phyloP scores from a whole-genome alignment of 92 coral and sea anemone genomes.

The Parazoanthus atlanticus region DNA sequence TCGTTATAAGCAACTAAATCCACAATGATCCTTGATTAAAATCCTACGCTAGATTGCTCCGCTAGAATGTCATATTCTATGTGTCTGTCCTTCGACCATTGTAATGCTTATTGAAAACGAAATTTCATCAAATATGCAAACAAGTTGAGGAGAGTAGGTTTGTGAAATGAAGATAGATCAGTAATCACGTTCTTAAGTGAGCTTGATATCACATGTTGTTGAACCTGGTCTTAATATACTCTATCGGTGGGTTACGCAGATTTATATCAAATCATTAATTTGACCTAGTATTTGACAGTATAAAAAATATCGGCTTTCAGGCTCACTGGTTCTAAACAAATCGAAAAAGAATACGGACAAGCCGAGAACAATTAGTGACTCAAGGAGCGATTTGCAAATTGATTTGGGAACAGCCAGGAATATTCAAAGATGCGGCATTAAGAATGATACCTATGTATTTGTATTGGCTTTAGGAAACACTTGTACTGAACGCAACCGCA shows the following conservation, averaged over 20 bases:
- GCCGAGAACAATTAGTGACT: conserved; percentile 28
- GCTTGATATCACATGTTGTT: neutral
- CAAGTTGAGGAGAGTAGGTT: conserved; percentile 12
- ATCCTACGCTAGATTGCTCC: conserved; percentile 28
- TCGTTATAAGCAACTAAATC: neutral
- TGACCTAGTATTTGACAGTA: conserved; percentile 1
- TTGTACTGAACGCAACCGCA: neutral
- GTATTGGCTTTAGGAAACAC: neutral
- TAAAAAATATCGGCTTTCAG: conserved; percentile 27
- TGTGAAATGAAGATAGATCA: neutral
- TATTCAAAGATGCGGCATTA: neutral
- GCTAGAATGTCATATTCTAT: conserved; percentile 22
- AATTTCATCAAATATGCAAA: conserved; percentile 50
- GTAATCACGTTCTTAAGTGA: neutral
- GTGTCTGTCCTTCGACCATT: conserved; percentile 10
- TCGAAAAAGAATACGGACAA: conserved; percentile 27
- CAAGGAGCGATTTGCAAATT: conserved; percentile 6
- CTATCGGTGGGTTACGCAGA: neutral
- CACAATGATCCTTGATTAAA: conserved; percentile 22
- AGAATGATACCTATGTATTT: neutral
- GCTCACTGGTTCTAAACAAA: conserved; percentile 26
- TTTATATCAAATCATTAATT: conserved; percentile 20
- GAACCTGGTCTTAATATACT: neutral
- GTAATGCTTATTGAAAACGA: conserved; percentile 39
- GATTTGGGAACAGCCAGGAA: neutral